Conservation (phyloP, 2,888 invertebrate genomes). For the Drosophila nr. fundita region DNA sequence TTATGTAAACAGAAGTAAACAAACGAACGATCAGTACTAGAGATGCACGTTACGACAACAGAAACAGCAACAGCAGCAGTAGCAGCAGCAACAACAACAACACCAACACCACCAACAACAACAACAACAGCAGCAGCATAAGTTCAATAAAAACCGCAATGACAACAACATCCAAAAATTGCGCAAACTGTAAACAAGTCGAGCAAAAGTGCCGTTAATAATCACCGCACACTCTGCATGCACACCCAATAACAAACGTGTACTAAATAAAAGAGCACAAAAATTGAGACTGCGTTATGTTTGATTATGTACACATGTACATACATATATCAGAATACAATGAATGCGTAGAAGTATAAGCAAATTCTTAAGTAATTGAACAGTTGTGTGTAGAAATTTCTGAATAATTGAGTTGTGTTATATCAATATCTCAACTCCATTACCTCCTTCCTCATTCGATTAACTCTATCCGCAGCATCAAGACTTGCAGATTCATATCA, state of each 20-base stretch:
- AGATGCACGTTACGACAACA: conserved; percentile 32
- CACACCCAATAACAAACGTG: background rate
- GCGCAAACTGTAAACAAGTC: conserved; percentile 47
- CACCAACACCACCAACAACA: background rate
- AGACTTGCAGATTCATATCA: background rate
- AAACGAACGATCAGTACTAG: conserved; percentile 16
- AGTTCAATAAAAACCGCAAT: background rate
- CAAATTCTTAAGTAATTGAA: background rate
- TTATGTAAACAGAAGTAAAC: conserved; percentile 5
- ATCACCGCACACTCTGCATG: conserved; percentile 19
- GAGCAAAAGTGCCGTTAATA: conserved; percentile 51
- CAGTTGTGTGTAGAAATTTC: background rate
- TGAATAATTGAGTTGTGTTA: background rate
- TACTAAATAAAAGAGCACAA: conserved; percentile 9
- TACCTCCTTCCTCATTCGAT: background rate
- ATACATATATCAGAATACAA: background rate
- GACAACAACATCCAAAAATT: conserved; percentile 27
- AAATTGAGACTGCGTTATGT: conserved; percentile 14
- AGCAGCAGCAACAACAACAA: background rate
- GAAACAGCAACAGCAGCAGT: background rate
- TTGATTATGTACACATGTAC: background rate
- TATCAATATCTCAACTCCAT: background rate
- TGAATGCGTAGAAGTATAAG: background rate
- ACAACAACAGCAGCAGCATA: background rate
- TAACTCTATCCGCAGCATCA: background rate